Evolutionary conservation across 2,113 vertebrate genomes (phyloP).

Genomic region (Rhegmatorhina hoffmannsi): DNA sequence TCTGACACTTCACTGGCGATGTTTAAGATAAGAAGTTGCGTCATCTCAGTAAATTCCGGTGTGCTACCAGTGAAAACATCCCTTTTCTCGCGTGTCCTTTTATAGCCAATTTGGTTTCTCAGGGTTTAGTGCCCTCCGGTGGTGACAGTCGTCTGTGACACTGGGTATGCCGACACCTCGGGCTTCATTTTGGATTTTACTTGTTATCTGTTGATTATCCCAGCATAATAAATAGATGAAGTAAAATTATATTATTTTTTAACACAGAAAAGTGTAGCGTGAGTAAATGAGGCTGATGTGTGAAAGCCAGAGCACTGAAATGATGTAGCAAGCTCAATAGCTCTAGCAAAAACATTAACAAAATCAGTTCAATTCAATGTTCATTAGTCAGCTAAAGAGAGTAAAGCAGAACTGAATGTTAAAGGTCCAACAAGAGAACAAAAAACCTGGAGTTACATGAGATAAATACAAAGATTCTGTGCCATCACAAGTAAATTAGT

Average conservation of each 20-base stretch:
- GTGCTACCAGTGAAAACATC: neutral
- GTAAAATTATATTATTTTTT: neutral
- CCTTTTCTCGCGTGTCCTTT: neutral
- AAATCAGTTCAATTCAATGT: neutral
- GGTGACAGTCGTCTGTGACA: neutral
- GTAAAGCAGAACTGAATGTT: neutral
- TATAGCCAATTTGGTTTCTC: neutral
- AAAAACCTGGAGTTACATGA: neutral
- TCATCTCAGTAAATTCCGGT: neutral
- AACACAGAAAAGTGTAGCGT: neutral
- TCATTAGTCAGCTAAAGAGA: neutral
- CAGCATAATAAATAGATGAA: neutral
- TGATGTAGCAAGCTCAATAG: neutral
- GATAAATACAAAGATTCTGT: neutral
- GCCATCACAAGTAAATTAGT: neutral
- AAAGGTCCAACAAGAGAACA: neutral
- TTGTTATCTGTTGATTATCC: neutral
- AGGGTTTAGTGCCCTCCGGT: conserved; percentile 17
- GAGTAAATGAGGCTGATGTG: neutral
- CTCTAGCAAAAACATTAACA: neutral
- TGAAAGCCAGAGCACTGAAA: neutral
- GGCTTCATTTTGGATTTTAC: neutral
- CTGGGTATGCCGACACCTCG: fast-evolving
- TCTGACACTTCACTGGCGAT: neutral
- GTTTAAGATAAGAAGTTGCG: neutral